A percentile compares a stretch with the other conserved stretches of the same genome.
phyloP scores from a whole-genome alignment of 1,140 invertebrate genomes.

The Varroa destructor region DNA sequence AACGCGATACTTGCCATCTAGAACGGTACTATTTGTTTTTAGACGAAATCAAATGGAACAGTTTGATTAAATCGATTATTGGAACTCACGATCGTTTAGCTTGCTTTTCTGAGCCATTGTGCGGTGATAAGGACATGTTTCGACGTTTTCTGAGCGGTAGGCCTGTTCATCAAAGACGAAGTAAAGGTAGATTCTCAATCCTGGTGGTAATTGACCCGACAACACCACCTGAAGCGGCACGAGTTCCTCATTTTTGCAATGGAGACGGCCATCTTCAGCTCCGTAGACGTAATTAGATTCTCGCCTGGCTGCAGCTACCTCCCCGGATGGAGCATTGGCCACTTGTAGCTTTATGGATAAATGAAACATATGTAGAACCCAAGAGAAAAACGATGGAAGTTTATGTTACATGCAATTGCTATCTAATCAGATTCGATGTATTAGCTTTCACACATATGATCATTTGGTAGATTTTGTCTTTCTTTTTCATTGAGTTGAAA shows the following conservation, averaged over 20 bases:
- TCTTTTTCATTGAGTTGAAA: too few relatives aligned
- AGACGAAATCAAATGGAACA: background rate
- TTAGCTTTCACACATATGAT: too few relatives aligned
- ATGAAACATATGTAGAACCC: too few relatives aligned
- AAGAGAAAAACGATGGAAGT: too few relatives aligned
- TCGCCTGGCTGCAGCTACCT: background rate
- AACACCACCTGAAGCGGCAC: background rate
- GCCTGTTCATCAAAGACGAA: background rate
- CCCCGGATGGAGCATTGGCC: too few relatives aligned
- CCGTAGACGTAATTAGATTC: background rate
- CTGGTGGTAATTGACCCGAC: background rate
- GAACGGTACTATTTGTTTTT: too few relatives aligned
- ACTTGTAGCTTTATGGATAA: too few relatives aligned
- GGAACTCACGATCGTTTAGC: background rate
- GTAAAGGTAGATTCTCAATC: background rate
- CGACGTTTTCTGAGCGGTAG: constrained; percentile 18
- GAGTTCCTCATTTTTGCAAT: background rate
- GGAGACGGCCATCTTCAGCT: background rate
- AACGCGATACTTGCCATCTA: too few relatives aligned
- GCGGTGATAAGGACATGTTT: background rate
- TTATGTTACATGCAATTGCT: too few relatives aligned
- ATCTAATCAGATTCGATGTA: too few relatives aligned
- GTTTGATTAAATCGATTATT: background rate
- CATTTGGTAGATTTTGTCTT: too few relatives aligned
- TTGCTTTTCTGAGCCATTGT: too few relatives aligned